A percentile compares a stretch with the other conserved stretches of the same genome.
Conservation (phyloP, 2,888 invertebrate species). For the Megamerina dolium region DNA sequence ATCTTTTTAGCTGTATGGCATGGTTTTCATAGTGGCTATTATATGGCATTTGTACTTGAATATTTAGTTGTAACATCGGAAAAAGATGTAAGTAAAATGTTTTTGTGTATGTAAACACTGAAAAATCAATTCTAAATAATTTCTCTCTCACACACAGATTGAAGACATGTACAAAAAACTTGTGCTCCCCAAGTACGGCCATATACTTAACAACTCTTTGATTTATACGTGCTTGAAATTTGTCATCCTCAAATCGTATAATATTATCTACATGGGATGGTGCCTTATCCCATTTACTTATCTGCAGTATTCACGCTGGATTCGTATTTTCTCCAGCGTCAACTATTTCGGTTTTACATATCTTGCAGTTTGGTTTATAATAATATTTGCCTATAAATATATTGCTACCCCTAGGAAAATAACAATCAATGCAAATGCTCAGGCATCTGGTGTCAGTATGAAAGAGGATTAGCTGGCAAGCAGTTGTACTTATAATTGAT, state of each 20-base stretch:
- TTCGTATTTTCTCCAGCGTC: constrained; percentile 57
- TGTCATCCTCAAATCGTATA: constrained; percentile 63
- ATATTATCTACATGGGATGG: constrained; percentile 79
- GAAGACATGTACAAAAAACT: constrained; percentile 30
- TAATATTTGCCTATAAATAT: constrained; percentile 24
- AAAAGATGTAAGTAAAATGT: constrained; percentile 61
- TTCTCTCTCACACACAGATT: constrained; percentile 24
- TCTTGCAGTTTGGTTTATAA: constrained; percentile 57
- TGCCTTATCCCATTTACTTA: constrained; percentile 69
- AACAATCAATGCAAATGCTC: no score
- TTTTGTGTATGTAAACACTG: no score
- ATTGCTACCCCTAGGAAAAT: no score
- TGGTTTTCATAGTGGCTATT: constrained; percentile 91
- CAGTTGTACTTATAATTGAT: background rate
- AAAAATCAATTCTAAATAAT: constrained; percentile 4
- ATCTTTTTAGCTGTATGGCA: constrained; percentile 93
- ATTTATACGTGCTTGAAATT: constrained; percentile 50
- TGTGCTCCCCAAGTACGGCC: constrained; percentile 30
- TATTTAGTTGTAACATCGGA: constrained; percentile 82
- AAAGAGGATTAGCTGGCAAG: background rate
- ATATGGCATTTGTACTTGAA: constrained; percentile 86
- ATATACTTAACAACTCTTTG: constrained; percentile 27
- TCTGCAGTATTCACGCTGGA: constrained; percentile 65
- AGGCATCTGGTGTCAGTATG: no score
- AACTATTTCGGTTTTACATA: constrained; percentile 66